Percentiles rank a stretch among this genome's conserved stretches.
Conservation (phyloP, 2,888 invertebrate species). For the Furcula furcula region DNA sequence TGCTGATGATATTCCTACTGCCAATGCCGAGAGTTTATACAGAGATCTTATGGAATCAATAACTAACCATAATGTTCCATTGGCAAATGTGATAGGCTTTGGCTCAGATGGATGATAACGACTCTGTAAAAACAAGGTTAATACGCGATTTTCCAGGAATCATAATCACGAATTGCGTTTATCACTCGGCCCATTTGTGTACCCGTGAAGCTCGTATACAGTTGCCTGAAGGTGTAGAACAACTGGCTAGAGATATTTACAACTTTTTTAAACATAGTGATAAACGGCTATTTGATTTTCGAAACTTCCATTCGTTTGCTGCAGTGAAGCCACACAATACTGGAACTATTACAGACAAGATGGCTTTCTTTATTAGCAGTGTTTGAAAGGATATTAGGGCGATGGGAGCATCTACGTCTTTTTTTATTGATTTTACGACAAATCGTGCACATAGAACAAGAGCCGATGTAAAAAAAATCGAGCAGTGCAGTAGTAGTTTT, state of each 20-base stretch:
- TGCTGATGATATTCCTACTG: constrained; percentile 4
- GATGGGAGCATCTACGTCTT: constrained; percentile 11
- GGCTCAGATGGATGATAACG: constrained; percentile 34
- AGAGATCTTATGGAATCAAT: constrained; percentile 9
- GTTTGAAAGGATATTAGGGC: constrained; percentile 6
- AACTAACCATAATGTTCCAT: constrained; percentile 6
- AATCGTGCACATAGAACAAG: constrained; percentile 10
- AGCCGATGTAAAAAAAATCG: constrained; percentile 13
- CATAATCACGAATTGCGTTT: constrained; percentile 37
- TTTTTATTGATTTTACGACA: constrained; percentile 15
- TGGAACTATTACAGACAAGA: constrained; percentile 10
- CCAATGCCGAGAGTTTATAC: constrained; percentile 9
- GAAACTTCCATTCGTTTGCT: constrained; percentile 17
- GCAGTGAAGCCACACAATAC: constrained; percentile 8
- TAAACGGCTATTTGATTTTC: constrained; percentile 18
- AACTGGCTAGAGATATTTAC: constrained; percentile 36
- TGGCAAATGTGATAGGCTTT: constrained; percentile 31
- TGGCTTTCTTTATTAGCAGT: constrained; percentile 8
- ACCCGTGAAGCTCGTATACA: constrained; percentile 34
- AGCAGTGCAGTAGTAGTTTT: constrained; percentile 8
- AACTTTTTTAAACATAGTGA: constrained; percentile 26
- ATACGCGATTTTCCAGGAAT: constrained; percentile 30
- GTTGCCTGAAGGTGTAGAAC: constrained; percentile 34
- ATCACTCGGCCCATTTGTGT: constrained; percentile 39
- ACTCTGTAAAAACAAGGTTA: constrained; percentile 34